Percentiles rank a stretch among this genome's conserved stretches.
Conservation (phyloP, 1,140 invertebrate genomes). For the Pseudomyrmex pallidus region DNA sequence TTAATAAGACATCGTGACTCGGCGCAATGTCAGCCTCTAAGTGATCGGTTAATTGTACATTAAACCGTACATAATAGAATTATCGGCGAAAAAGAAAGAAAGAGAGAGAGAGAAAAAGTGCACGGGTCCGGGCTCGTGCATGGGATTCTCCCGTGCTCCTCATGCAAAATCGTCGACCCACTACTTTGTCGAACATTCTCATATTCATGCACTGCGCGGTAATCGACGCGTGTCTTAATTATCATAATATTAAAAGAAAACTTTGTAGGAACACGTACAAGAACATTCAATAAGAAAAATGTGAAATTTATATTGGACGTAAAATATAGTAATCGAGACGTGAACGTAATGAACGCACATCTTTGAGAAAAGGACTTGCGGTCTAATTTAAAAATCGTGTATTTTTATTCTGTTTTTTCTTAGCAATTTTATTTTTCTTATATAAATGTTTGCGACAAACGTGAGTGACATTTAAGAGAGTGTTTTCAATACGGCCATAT, state of each 20-base stretch:
- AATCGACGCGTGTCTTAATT: too few relatives aligned
- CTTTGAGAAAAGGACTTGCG: background rate
- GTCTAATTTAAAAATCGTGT: too few relatives aligned
- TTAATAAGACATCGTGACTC: slow-evolving; percentile 86
- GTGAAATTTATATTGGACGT: background rate
- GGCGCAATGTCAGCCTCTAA: slow-evolving; percentile 83
- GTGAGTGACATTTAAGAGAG: background rate
- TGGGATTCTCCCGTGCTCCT: slow-evolving; percentile 8
- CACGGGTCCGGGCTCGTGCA: slow-evolving; percentile 43
- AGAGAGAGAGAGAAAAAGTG: slow-evolving; percentile 18
- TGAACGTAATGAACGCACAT: background rate
- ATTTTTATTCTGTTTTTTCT: too few relatives aligned
- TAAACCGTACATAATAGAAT: slow-evolving; percentile 85
- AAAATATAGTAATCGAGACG: background rate
- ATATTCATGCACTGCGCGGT: background rate
- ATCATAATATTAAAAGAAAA: too few relatives aligned
- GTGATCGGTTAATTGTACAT: slow-evolving; percentile 85
- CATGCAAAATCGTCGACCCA: slow-evolving; percentile 7
- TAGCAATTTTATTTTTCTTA: background rate
- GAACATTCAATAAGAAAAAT: background rate
- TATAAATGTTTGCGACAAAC: background rate
- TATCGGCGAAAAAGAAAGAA: slow-evolving; percentile 73
- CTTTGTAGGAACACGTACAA: background rate
- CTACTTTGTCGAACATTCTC: background rate
- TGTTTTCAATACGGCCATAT: background rate